phyloP scores from a whole-genome alignment of 2,113 vertebrate genomes.

The Bufo bufo region DNA sequence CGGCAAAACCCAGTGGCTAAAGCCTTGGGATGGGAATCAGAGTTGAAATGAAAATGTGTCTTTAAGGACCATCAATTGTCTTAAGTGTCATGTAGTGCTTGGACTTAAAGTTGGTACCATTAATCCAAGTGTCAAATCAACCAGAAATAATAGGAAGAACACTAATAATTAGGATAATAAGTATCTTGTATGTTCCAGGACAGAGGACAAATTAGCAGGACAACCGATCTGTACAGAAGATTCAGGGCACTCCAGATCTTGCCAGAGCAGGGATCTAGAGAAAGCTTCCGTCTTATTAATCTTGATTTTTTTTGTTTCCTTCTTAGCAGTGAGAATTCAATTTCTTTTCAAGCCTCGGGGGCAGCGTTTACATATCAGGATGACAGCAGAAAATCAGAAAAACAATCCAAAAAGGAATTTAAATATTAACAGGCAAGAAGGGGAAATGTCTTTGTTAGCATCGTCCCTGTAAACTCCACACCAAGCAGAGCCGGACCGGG shows the following conservation, averaged over 20 bases:
- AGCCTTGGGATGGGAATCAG: constrained; percentile 18
- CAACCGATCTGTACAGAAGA: neutral
- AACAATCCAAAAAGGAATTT: constrained; percentile 37
- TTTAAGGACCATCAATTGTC: constrained; percentile 32
- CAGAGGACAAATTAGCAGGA: too few relatives aligned
- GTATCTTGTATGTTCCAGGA: constrained; percentile 25
- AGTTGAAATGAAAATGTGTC: neutral
- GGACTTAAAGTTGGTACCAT: constrained; percentile 4
- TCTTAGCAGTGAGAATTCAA: constrained; percentile 47
- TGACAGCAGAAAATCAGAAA: constrained; percentile 46
- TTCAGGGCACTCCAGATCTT: neutral
- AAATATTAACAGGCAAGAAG: constrained; percentile 26
- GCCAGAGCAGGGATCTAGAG: constrained; percentile 15
- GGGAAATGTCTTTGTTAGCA: constrained; percentile 30
- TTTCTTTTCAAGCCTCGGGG: constrained; percentile 46
- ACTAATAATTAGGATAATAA: neutral
- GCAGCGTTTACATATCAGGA: constrained; percentile 29
- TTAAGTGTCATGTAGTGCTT: constrained; percentile 30
- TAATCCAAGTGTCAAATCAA: constrained; percentile 26
- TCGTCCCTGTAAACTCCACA: constrained; percentile 51
- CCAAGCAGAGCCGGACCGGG: neutral
- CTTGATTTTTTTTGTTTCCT: constrained; percentile 25
- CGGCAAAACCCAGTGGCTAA: constrained; percentile 7
- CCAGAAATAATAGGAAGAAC: constrained; percentile 22
- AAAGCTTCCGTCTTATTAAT: constrained; percentile 30